These are phyloP conservation scores for Callinectes sapidus DNA, from an alignment of 2,888 invertebrate genomes.

Conservation along the genomic window DNA sequence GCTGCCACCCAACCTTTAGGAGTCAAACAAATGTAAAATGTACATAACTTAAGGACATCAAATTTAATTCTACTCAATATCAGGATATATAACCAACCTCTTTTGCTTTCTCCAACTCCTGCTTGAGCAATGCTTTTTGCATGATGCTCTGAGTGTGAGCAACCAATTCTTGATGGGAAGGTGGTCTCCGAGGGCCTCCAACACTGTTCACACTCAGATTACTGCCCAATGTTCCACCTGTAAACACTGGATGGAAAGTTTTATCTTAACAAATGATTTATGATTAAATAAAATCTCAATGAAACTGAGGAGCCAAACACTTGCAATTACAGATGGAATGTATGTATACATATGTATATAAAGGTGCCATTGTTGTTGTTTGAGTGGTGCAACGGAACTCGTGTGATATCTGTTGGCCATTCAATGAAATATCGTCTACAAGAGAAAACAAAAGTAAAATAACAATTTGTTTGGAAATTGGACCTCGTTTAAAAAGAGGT, in stretches of 20 bases:
- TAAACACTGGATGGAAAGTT: slow-evolving; percentile 53
- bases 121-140: slow-evolving; percentile 90
- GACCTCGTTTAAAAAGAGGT: too few species aligned
- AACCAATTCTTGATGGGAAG: slow-evolving; percentile 89
- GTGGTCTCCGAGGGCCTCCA: slow-evolving; percentile 61
- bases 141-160: slow-evolving; percentile 91
- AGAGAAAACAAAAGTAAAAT: too few species aligned
- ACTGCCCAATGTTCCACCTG: slow-evolving; percentile 54
- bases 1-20: too few species aligned
- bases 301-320: background rate
- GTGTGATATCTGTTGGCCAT: too few species aligned
- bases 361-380: too few species aligned
- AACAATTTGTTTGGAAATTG: too few species aligned
- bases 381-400: too few species aligned
- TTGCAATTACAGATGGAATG: background rate
- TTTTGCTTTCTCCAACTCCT: slow-evolving; percentile 85
- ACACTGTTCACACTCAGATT: slow-evolving; percentile 63
- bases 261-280: background rate
- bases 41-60: background rate
- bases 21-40: too few species aligned
- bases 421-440: too few species aligned
- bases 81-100: slow-evolving; percentile 48
- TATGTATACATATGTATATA: too few species aligned
- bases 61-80: background rate
- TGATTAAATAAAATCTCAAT: background rate